Evolutionary conservation across 64 coral and sea anemone species (phyloP), one percentile per base, ranked within the genome.

Genomic region (Cladopsammia gracilis): DNA sequence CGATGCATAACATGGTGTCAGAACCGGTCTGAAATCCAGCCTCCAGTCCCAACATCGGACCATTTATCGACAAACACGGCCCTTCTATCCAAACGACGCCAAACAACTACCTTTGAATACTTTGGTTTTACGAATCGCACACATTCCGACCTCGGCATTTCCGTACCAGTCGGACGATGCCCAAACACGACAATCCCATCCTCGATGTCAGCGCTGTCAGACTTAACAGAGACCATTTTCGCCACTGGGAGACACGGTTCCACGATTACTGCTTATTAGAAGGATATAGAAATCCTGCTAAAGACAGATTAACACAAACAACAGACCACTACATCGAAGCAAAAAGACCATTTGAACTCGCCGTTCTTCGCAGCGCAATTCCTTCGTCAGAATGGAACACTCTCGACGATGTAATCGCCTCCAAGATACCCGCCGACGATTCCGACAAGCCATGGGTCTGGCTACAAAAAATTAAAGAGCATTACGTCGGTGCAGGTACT

Each of bases 201-300:
- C 72, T 75, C 3, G 45, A 75, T 75, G 72, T 75, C 72, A 75
- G 10, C 44, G 88, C 56, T 61, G 75, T 76, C 53, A 76, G 87
- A 48, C 59, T 25, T n/a, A 89, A 78, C 15, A 11, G 87, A 69
- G 85, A 87, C 66, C 66, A 87, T 45, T 87, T 87, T 53, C 62
- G 85, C 16, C 66, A 87, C 65, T 78, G 72, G 87, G 73, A 89
- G 18, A 89, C 71, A 34, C 87, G 73, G 4, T 89, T 77, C 73
- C 82, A 85, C 61, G 82, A 85, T 65, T 85, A 85, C 8, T 85
- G 82, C 61, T 65, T 85, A n/a, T 65, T 85, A 62, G 82, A 85
- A 67, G 61, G 82, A 0, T 85, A 90, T 18, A 11, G 88, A 70
- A 79, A 90, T 54, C 47, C 89, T 75, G 61, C 73, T 6, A 90